phyloP scores from a whole-genome alignment of 2,888 invertebrate genomes.

The Microdon myrmicae region DNA sequence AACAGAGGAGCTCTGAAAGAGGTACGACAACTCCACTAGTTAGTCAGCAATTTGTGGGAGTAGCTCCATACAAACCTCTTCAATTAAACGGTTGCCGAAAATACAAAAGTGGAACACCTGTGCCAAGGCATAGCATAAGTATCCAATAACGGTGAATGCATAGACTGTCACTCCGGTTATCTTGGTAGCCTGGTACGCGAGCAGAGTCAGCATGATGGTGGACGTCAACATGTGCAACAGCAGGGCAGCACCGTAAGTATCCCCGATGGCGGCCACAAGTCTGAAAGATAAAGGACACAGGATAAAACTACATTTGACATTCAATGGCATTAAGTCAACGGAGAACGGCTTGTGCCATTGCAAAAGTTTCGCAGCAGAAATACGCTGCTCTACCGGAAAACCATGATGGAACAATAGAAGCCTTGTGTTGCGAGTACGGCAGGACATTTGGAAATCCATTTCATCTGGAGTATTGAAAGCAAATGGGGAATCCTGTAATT shows the following conservation, averaged over 20 bases:
- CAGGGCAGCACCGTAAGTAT: conserved; percentile 85
- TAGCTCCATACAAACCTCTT: conserved; percentile 81
- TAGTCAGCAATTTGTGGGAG: conserved; percentile 8
- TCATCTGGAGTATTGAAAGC: too few species aligned
- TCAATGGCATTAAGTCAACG: background rate
- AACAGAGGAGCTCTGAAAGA: conserved; percentile 83
- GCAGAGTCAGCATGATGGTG: conserved; percentile 82
- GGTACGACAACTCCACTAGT: background rate
- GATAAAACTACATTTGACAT: too few species aligned
- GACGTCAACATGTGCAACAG: conserved; percentile 86
- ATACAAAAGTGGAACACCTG: conserved; percentile 90
- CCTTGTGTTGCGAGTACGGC: too few species aligned
- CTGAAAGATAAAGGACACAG: conserved; percentile 70
- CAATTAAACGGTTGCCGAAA: conserved; percentile 86
- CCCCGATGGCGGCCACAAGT: conserved; percentile 82
- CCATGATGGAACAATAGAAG: background rate
- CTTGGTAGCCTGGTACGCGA: conserved; percentile 90
- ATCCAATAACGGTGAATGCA: conserved; percentile 82
- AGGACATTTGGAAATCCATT: too few species aligned
- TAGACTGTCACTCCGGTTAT: conserved; percentile 81
- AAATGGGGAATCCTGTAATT: too few species aligned
- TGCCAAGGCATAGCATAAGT: conserved; percentile 80
- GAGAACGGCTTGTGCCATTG: background rate
- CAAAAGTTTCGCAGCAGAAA: background rate
- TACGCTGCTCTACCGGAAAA: background rate